Conservation (phyloP, 2,888 invertebrate genomes). For the Chironomus tentans region DNA sequence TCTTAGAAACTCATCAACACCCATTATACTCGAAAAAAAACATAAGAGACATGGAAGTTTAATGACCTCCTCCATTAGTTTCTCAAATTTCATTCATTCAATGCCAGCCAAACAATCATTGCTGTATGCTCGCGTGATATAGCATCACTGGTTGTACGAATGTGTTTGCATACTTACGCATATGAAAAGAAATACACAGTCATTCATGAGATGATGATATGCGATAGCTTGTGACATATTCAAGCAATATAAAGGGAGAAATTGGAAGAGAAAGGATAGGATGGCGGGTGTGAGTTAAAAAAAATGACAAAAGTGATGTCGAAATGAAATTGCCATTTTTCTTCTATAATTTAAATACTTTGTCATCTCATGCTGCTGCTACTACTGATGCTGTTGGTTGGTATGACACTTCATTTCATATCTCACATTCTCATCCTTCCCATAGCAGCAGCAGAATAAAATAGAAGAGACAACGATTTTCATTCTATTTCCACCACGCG, state of each 20-base stretch:
- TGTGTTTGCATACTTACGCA: not conserved
- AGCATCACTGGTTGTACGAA: not conserved
- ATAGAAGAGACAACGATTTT: too few relatives aligned
- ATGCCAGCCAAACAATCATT: not conserved
- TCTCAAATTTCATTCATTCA: not conserved
- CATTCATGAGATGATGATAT: not conserved
- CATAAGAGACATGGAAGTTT: too few relatives aligned
- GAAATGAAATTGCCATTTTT: constrained; percentile 19
- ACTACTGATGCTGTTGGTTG: not conserved
- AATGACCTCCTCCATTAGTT: too few relatives aligned
- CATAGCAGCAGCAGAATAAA: too few relatives aligned
- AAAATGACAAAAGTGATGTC: constrained; percentile 5
- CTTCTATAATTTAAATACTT: constrained; percentile 25
- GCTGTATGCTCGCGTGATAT: not conserved
- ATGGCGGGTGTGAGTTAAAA: not conserved
- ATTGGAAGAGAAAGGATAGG: too few relatives aligned
- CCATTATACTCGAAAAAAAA: too few relatives aligned
- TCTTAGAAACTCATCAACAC: too few relatives aligned
- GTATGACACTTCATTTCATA: constrained; percentile 22
- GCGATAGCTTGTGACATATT: not conserved
- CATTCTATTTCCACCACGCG: not conserved
- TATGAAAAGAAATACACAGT: not conserved
- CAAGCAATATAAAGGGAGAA: not conserved
- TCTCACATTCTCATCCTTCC: not conserved
- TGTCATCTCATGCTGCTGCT: constrained; percentile 14